A percentile compares a stretch with the other conserved stretches of the same genome.
These are phyloP conservation scores for Nezara viridula DNA, from an alignment of 2,888 invertebrate species.

Conservation along the genomic window DNA sequence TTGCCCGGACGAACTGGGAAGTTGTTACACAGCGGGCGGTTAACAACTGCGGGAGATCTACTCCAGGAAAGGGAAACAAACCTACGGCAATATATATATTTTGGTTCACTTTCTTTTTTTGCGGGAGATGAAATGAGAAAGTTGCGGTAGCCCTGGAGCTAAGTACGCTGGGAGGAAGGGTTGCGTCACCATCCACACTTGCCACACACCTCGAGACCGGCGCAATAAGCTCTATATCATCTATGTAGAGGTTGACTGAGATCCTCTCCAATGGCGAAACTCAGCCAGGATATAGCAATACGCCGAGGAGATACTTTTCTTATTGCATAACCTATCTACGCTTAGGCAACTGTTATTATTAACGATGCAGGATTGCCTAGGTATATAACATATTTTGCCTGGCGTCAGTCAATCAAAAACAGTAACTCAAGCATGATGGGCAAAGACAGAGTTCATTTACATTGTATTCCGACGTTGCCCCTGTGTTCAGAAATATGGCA, in stretches of 20 bases:
- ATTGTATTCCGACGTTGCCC: too few species aligned
- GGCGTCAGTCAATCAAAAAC: background rate
- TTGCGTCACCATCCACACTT: conserved; percentile 14
- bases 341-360: background rate
- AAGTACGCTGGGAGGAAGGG: background rate
- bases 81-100: conserved; percentile 32
- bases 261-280: conserved; percentile 8
- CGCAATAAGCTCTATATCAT: background rate
- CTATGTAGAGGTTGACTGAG: background rate
- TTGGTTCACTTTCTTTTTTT: conserved; percentile 44
- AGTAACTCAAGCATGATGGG: too few species aligned
- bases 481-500: too few species aligned
- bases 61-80: conserved; percentile 36
- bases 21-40: background rate
- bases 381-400: background rate
- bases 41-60: conserved; percentile 7
- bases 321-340: background rate
- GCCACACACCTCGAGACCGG: background rate
- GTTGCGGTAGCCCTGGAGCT: conserved; percentile 37
- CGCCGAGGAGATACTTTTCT: background rate
- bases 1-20: background rate
- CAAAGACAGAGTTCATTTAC: too few species aligned
- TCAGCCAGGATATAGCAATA: background rate
- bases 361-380: background rate
- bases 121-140: conserved; percentile 37